Conservation (phyloP, 1,140 invertebrate genomes). For the Trissolcus basalis region DNA sequence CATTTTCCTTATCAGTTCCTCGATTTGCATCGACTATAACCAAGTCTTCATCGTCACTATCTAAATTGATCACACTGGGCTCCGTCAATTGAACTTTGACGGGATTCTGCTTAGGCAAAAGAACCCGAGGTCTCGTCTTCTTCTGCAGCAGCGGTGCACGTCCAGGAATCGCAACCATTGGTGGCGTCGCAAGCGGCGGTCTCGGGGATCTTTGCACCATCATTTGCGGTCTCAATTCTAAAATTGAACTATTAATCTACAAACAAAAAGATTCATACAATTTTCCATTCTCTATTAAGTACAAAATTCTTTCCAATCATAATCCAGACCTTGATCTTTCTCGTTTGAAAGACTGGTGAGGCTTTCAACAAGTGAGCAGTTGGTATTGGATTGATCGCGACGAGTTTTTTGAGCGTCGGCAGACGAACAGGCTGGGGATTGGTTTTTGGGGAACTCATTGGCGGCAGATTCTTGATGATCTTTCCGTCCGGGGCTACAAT, state of each 20-base stretch:
- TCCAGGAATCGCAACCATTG: constrained; percentile 67
- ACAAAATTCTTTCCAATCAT: neutral
- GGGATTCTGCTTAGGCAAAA: constrained; percentile 41
- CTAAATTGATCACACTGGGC: constrained; percentile 69
- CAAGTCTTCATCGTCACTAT: constrained; percentile 68
- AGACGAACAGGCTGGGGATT: no score
- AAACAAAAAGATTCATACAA: neutral
- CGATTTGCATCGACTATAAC: constrained; percentile 38
- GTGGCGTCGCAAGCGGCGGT: constrained; percentile 31
- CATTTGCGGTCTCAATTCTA: constrained; percentile 13
- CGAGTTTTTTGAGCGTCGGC: constrained; percentile 21
- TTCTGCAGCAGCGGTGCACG: constrained; percentile 16
- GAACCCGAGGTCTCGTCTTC: constrained; percentile 29
- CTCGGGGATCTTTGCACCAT: constrained; percentile 11
- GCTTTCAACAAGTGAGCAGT: constrained; percentile 57
- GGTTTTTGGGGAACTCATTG: neutral
- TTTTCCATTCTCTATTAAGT: neutral
- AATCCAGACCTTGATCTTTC: constrained; percentile 26
- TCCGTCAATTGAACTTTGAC: neutral
- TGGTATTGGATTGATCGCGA: constrained; percentile 59
- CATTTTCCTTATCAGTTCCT: neutral
- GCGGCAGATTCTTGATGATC: constrained; percentile 13
- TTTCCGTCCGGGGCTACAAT: constrained; percentile 39
- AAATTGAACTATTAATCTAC: constrained; percentile 20
- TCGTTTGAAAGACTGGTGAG: constrained; percentile 6